Base-by-base conservation (phyloP, 2,797 vertebrate species). In the Vipera ursinii region DNA sequence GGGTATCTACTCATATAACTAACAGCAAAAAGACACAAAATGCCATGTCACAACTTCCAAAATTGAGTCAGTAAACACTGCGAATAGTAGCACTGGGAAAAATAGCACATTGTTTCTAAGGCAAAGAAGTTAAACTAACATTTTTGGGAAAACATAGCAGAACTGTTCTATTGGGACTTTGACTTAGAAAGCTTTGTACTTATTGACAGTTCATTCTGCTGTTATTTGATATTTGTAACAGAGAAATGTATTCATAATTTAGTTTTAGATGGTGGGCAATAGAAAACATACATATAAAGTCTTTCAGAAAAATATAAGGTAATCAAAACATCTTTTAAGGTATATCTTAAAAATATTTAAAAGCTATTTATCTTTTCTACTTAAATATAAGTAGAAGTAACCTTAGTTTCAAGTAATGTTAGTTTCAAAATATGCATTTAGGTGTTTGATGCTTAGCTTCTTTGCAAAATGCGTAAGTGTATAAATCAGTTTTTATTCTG, bases 31-130 rank as follows among this genome's bases (percentile, higher is more conserved):
- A 56, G 2, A 32, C 10, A 87, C 92, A 86, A 90, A 94, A 65
- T 89, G 89, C 85, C n/a, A 93, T 86, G 93, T 94, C 94, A 94
- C 69, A 94, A 93, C 93, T 88, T 92, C 60, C 93, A 95, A 91
- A 94, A 93, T 93, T 82, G 91, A 89, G 89, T 13, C 93, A 91
- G 69, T 94, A 95, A 92, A 89, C 92, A 91, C 3, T 91, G 38
- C 63, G 88, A 78, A 59, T 88, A 90, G 91, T 73, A 92, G 91
- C 57, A 65, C 91, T 73, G 60, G 3, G 3, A 15, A 6, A 44
- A 91, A 87, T 85, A 89, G 0, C 7, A 60, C 1, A 57, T 5
- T 91, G 92, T 6, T 32, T 93, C 32, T 9, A 53, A 55, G 28
- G 65, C 26, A 44, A 26, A 90, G 22, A 90, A 93, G 88, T 90